A percentile compares a stretch with the other conserved stretches of the same genome.
These are phyloP conservation scores for Polydrusus cervinus DNA, from an alignment of 2,888 invertebrate genomes.

Conservation along the genomic window DNA sequence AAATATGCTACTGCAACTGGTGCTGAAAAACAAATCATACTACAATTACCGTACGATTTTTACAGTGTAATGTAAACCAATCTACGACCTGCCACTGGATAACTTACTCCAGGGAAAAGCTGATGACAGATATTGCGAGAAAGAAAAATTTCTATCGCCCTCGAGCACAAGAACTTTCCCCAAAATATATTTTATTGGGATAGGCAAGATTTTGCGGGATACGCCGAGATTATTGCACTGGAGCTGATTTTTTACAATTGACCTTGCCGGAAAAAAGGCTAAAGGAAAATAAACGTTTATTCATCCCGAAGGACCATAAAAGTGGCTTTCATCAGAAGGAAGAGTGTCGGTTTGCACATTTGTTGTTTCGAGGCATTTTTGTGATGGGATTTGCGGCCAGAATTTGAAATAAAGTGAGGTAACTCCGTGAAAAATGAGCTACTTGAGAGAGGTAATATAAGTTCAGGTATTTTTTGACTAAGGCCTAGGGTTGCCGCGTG, in stretches of 20 bases:
- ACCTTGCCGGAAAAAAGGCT: constrained; percentile 18
- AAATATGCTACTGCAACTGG: too few species aligned
- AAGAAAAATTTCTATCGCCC: background rate
- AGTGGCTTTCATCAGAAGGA: constrained; percentile 18
- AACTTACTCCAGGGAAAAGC: too few species aligned
- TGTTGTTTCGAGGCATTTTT: constrained; percentile 24
- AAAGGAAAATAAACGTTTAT: constrained; percentile 30
- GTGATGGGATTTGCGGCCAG: constrained; percentile 18
- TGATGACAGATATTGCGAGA: too few species aligned
- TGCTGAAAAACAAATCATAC: too few species aligned
- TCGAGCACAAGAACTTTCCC: background rate
- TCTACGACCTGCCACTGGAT: too few species aligned
- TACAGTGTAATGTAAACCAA: too few species aligned
- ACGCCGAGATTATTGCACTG: constrained; percentile 5
- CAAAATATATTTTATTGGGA: background rate
- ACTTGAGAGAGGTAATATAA: background rate
- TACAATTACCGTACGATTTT: too few species aligned
- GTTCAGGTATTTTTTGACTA: background rate
- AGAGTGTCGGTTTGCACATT: constrained; percentile 23
- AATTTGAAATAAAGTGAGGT: constrained; percentile 16
- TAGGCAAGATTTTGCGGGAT: background rate
- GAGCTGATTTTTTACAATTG: constrained; percentile 29
- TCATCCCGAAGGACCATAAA: constrained; percentile 28
- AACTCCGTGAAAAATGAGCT: constrained; percentile 12
- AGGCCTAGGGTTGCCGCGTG: background rate